A percentile compares a stretch with the other conserved stretches of the same genome.
Conservation (phyloP, 2,888 invertebrate species). For the Apomyelois bistriatella region DNA sequence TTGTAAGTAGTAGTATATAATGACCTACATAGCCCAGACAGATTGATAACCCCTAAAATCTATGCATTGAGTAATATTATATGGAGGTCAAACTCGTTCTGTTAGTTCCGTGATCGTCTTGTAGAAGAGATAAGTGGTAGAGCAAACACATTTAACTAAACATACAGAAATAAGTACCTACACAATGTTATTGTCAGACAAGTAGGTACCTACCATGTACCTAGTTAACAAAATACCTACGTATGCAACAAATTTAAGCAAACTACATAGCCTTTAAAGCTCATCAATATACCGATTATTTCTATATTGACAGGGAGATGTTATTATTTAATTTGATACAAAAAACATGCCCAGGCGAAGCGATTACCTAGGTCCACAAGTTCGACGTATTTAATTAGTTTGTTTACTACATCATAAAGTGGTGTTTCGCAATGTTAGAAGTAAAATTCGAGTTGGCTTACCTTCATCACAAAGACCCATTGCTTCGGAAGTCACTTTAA, state of each 20-base stretch:
- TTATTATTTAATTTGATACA: background rate
- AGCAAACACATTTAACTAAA: constrained; percentile 38
- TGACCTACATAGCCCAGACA: constrained; percentile 37
- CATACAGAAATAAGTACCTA: constrained; percentile 19
- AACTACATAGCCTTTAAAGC: background rate
- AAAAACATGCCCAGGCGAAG: background rate
- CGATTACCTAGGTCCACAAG: constrained; percentile 1
- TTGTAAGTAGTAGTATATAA: constrained; percentile 18
- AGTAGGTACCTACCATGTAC: background rate
- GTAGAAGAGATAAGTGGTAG: constrained; percentile 41
- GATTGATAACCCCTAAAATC: constrained; percentile 44
- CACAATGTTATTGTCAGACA: constrained; percentile 1
- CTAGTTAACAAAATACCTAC: background rate
- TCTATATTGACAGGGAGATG: background rate
- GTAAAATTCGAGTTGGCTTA: constrained; percentile 36
- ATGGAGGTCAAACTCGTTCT: constrained; percentile 62
- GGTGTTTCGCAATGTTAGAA: constrained; percentile 7
- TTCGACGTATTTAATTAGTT: constrained; percentile 47
- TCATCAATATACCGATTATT: no score
- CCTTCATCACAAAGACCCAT: constrained; percentile 75
- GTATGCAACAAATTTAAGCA: background rate
- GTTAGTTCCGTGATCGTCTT: constrained; percentile 52
- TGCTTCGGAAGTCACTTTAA: constrained; percentile 12
- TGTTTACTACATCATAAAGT: constrained; percentile 49
- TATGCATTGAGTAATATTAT: constrained; percentile 49